Evolutionary conservation across 1,140 invertebrate genomes (phyloP).

Genomic region (Grapholita molesta): DNA sequence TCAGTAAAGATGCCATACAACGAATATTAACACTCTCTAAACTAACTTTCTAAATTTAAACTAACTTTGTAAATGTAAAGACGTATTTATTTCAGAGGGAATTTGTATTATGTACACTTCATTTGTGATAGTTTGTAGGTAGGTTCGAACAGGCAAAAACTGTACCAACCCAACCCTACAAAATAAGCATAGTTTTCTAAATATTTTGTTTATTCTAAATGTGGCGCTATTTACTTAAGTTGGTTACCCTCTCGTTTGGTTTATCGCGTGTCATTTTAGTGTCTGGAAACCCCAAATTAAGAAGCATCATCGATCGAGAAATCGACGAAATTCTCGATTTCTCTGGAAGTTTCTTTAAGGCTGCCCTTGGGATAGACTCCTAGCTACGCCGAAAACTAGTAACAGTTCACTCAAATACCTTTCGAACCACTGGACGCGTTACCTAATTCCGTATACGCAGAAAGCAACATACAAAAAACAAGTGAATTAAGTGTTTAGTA

Average conservation of each 20-base stretch:
- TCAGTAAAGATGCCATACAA: conserved; percentile 14
- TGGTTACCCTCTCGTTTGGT: background rate
- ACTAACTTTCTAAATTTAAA: background rate
- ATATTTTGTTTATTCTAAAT: too few relatives aligned
- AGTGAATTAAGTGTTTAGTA: background rate
- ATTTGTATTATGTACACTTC: background rate
- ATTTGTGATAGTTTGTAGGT: background rate
- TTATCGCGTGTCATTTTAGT: background rate
- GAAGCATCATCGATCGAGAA: background rate
- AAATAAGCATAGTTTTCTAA: background rate
- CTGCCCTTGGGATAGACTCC: conserved; percentile 22
- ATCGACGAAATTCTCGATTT: background rate
- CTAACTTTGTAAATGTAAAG: background rate
- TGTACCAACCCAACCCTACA: too few relatives aligned
- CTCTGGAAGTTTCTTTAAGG: background rate
- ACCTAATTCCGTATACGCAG: background rate
- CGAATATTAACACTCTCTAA: too few relatives aligned
- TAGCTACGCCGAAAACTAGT: conserved; percentile 27
- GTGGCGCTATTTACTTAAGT: background rate
- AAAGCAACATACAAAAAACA: background rate
- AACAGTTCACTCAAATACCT: background rate
- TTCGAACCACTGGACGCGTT: background rate
- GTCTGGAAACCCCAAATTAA: background rate
- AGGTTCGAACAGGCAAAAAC: background rate
- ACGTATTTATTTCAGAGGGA: background rate